Conservation (phyloP, 92 coral and sea anemone species). For the Porites cylindrica region DNA sequence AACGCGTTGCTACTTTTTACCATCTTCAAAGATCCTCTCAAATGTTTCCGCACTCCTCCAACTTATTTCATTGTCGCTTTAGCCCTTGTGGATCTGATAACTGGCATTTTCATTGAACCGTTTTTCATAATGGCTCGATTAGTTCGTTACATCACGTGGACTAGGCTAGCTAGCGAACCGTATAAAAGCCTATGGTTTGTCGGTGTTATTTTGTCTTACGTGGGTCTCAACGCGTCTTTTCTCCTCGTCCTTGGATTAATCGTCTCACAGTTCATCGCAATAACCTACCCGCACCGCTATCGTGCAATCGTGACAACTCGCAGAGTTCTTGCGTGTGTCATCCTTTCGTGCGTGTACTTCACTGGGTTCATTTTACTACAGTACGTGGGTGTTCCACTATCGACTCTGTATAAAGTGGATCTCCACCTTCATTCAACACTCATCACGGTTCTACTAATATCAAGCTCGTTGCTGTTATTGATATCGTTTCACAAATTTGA, state of each 20-base stretch:
- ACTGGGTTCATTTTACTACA: conserved; percentile 51
- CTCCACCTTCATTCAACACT: too few species aligned
- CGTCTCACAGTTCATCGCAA: conserved; percentile 67
- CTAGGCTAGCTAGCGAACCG: not conserved
- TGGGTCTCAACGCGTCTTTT: conserved; percentile 75
- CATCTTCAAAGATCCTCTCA: conserved; percentile 58
- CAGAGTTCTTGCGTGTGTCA: conserved; percentile 47
- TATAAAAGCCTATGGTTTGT: conserved; percentile 4
- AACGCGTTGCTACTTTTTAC: conserved; percentile 36
- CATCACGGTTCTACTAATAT: too few species aligned
- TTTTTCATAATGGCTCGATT: conserved; percentile 20
- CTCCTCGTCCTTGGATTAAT: conserved; percentile 63
- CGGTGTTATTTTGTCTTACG: conserved; percentile 36
- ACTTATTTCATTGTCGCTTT: conserved; percentile 54
- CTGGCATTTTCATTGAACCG: conserved; percentile 45
- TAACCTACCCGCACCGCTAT: conserved; percentile 68
- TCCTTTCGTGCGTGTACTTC: conserved; percentile 56
- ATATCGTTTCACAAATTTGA: too few species aligned
- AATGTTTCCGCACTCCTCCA: conserved; percentile 54
- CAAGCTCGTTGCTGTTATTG: too few species aligned
- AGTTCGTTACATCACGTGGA: conserved; percentile 7
- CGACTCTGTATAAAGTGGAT: conserved; percentile 7
- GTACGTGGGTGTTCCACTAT: conserved; percentile 46
- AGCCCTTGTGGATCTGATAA: conserved; percentile 37
- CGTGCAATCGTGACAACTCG: conserved; percentile 59